Base-by-base conservation (phyloP, 2,797 vertebrate genomes). In the Ibycter americanus region DNA sequence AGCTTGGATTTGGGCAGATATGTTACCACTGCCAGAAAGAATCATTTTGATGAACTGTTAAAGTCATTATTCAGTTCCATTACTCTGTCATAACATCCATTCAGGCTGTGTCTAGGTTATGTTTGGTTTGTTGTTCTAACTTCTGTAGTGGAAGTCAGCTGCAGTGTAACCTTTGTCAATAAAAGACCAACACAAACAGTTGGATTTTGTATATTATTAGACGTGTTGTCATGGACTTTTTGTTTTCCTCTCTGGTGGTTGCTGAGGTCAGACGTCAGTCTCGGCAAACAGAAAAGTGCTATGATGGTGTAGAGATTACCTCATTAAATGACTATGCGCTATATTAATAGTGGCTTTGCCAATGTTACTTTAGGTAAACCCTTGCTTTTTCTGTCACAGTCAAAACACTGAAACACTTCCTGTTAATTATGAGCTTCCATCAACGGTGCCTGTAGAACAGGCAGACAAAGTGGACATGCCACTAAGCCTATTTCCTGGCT, bases 401-500 rank as follows among this genome's bases (percentile, higher is more conserved):
- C 96, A 93, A 79, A 97, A 96, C 96, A 95, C 78, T 89, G 94
- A 80, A 95, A 95, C 63, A 23, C 93, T 97, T 98, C 97, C 97
- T 96, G 93, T 91, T 73, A 78, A 73, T 96, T 77, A 52, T 49
- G 74, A 88, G 59, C 90, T 93, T 95, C 86, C 83, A 84, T 78
- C 6, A n/a, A 42, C 2, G 1, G 36, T 79, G 83, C 59, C 72
- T 89, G 78, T 38, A 54, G 72, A 77, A 54, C 32, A 42, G 51
- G 34, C 83, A 87, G 67, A 76, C 51, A 42, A 70, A 78, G 58
- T 42, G 58, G 73, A 86, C 0, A 0, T 40, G 65, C 34, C 76
- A 29, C 44, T 79, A 44, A 83, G 65, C 66, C n/a, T 23, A 4
- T 74, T 96, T 96, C 74, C 74, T 84, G 83, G 23, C 62, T 79